Percentiles rank a stretch among this genome's conserved stretches.
Conservation (phyloP, 2,113 vertebrate species). For the Passer montanus region DNA sequence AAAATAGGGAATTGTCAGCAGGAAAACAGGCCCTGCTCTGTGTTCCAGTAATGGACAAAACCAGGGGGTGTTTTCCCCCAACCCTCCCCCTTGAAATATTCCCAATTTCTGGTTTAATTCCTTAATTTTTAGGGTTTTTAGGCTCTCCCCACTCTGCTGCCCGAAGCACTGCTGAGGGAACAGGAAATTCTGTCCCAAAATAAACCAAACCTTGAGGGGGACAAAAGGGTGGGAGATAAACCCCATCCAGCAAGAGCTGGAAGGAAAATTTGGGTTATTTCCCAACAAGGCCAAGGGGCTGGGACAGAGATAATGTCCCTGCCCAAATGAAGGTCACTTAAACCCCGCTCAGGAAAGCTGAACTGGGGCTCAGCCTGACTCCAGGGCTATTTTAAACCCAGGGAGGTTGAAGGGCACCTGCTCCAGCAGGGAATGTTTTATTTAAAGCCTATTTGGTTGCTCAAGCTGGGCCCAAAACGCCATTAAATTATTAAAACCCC, state of each 20-base stretch:
- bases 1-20: accelerated
- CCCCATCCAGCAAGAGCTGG: neutral
- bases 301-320: neutral
- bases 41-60: accelerated
- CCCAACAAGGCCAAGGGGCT: neutral
- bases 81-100: neutral
- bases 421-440: neutral
- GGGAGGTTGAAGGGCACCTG: neutral
- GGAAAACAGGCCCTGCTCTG: accelerated
- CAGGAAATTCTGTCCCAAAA: neutral
- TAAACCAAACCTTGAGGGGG: neutral
- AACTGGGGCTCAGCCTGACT: neutral
- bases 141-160: neutral
- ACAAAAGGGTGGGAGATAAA: neutral
- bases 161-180: accelerated
- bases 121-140: neutral
- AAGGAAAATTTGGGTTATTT: neutral
- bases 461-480: neutral
- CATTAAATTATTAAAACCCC: neutral
- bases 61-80: neutral
- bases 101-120: neutral
- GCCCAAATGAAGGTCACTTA: neutral
- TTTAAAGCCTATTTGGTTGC: neutral
- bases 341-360: neutral
- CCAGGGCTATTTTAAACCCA: neutral